Evolutionary conservation across 2,113 vertebrate genomes (phyloP).

Genomic region (Motacilla alba): DNA sequence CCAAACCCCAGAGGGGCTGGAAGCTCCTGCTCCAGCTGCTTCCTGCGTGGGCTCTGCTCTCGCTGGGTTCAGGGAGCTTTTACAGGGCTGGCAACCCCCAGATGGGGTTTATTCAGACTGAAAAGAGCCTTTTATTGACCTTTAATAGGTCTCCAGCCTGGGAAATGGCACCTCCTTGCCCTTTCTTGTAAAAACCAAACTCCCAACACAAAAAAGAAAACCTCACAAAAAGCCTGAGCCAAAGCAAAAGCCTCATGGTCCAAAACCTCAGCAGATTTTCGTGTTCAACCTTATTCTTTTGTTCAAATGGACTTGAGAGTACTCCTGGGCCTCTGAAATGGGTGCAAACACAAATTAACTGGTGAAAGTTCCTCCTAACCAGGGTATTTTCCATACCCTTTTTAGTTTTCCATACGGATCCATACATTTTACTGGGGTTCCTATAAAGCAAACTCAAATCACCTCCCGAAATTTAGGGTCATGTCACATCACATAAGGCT

Average conservation of each 20-base stretch:
- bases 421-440: background rate
- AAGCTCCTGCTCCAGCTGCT: background rate
- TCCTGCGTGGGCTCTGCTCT: background rate
- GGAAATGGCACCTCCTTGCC: background rate
- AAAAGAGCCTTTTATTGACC: background rate
- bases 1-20: background rate
- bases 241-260: background rate
- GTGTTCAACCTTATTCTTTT: background rate
- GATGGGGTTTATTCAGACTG: background rate
- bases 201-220: fast-evolving
- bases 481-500: background rate
- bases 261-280: background rate
- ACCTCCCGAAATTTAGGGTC: background rate
- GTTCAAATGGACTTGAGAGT: background rate
- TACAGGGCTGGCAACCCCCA: background rate
- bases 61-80: background rate
- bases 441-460: background rate
- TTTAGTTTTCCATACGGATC: background rate
- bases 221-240: background rate
- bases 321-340: background rate
- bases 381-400: background rate
- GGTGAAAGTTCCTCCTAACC: background rate
- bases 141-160: background rate
- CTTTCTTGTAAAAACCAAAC: background rate
- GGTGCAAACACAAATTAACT: background rate